A percentile compares a stretch with the other conserved stretches of the same genome.
phyloP scores from a whole-genome alignment of 1,140 invertebrate species.

The Nomia melanderi region DNA sequence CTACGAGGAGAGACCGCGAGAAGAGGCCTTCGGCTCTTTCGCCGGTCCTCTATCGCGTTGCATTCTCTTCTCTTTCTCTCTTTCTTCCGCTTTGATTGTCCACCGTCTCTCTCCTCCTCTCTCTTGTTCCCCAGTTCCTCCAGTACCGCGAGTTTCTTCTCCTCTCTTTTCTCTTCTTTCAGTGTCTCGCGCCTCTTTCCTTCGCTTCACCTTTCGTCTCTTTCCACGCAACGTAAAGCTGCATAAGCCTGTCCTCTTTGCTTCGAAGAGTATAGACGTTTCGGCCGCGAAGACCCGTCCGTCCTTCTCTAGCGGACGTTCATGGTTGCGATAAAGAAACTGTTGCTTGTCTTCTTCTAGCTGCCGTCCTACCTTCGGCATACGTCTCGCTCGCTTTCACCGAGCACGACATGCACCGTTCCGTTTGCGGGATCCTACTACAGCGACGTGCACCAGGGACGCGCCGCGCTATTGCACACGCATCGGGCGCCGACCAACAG shows the following conservation, averaged over 20 bases:
- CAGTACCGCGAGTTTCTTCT: conserved; percentile 12
- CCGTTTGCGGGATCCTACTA: conserved; percentile 52
- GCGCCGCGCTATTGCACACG: conserved; percentile 11
- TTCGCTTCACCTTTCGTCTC: not conserved
- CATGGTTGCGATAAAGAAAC: conserved; percentile 1
- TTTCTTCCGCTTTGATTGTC: conserved; percentile 29
- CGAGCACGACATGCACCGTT: conserved; percentile 49
- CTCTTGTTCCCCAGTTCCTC: not conserved
- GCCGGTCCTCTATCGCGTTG: conserved; percentile 52
- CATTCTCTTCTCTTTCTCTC: conserved; percentile 27
- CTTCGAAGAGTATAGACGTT: not conserved
- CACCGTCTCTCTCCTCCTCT: conserved; percentile 4
- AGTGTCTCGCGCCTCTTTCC: not conserved
- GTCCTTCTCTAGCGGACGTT: not conserved
- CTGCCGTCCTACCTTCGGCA: not conserved
- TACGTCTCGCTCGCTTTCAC: conserved; percentile 64
- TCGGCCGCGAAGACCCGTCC: not conserved
- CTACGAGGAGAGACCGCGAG: conserved; percentile 54
- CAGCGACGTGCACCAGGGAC: conserved; percentile 35
- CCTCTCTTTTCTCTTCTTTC: conserved; percentile 6
- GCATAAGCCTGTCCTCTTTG: not conserved
- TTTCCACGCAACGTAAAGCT: not conserved
- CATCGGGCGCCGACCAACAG: conserved; percentile 9
- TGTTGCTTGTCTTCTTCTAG: not conserved
- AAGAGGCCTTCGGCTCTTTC: conserved; percentile 60